Base-by-base conservation (phyloP, 2,113 vertebrate genomes). In the Atherinomorus stipes region DNA sequence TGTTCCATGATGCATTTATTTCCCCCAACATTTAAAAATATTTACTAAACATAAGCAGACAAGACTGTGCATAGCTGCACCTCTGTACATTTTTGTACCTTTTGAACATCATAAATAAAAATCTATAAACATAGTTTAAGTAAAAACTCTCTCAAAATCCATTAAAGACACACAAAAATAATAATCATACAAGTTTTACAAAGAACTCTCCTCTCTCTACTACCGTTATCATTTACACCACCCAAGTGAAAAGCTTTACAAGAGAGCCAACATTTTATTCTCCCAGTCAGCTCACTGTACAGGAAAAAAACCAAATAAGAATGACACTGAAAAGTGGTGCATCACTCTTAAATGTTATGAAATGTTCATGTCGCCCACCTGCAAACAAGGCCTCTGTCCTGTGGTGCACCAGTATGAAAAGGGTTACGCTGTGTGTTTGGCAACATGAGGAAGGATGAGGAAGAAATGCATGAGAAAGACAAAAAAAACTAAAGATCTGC, bases 91-190 rank as follows among this genome's bases (percentile, higher is more conserved):
- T 54, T 79, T 76, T 86, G 81, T 80, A 89, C 88, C 71, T 25
- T 53, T 34, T 34, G 31, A 40, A 91, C 80, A 90, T 75, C 83
- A 89, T 89, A 92, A 93, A 92, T 89, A 91, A 88, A 91, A 90
- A 85, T 88, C 88, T 91, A 91, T 84, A 90, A 92, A 92, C 88
- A 85, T 77, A 23, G 22, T 70, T 83, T 70, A 76, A 85, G 77
- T 88, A 88, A 86, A 91, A 90, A 86, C 71, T 74, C 60, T 68
- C 65, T 84, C 51, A 11, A 81, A 81, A 83, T 53, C 68, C 62
- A 68, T 71, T 65, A 21, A 80, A 82, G 71, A 88, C 63, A 54
- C 74, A 86, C 70, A 89, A 85, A 91, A 90, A 88, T 69, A 76
- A 85, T 78, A 74, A 84, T 81, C 80, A 21, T 89, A 91, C 87